Evolutionary conservation across 2,113 vertebrate species (phyloP).

Genomic region (Chauna torquata): DNA sequence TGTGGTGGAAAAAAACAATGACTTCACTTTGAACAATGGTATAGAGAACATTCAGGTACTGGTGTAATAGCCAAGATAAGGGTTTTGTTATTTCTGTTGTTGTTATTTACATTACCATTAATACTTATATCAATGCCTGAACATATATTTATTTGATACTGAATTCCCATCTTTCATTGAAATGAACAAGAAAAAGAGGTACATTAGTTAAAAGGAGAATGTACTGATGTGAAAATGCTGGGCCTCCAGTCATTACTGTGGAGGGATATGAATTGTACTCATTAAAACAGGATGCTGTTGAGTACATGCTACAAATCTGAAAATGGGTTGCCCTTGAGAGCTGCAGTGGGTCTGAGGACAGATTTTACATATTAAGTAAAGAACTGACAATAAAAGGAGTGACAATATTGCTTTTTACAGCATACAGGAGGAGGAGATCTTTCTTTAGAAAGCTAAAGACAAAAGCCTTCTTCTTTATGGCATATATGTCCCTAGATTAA

Average conservation of each 20-base stretch:
- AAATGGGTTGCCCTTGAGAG: fast-evolving
- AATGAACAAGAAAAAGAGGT: background rate
- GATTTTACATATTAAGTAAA: background rate
- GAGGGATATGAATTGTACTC: background rate
- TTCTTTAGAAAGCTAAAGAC: background rate
- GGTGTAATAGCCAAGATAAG: background rate
- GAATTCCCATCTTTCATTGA: background rate
- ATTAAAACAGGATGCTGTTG: background rate
- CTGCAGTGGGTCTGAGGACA: background rate
- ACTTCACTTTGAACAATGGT: background rate
- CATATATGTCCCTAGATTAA: background rate
- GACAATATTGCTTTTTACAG: background rate
- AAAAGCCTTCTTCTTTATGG: background rate
- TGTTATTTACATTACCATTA: background rate
- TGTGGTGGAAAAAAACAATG: background rate
- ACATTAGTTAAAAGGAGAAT: background rate
- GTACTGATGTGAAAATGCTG: background rate
- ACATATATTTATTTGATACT: background rate
- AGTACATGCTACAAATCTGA: background rate
- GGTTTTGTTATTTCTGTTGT: background rate
- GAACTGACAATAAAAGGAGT: background rate
- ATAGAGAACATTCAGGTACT: background rate
- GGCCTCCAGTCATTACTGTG: background rate
- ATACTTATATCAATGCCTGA: background rate
- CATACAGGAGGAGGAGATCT: background rate